Evolutionary conservation across 2,888 invertebrate species (phyloP), one percentile per base, ranked within the genome.

Genomic region (Acanthosoma haemorrhoidale): DNA sequence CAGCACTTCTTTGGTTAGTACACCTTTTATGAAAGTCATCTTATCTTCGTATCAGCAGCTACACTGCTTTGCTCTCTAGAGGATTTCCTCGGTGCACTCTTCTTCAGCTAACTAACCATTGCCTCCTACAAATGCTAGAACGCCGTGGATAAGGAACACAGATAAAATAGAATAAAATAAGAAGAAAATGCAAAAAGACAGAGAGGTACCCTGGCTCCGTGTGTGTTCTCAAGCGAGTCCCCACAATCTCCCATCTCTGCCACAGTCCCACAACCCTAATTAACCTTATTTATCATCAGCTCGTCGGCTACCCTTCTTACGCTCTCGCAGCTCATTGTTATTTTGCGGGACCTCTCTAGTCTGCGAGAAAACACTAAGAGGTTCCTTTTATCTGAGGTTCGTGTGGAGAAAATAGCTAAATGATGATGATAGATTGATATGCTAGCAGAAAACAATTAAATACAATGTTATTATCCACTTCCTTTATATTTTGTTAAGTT

Each of bases 161-260:
- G 51, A 51, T 51, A 51, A 51, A 43, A 51, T 51, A 51, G 51
- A 51, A 51, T 51, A 51, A 51, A 51, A 51, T 51, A n/a, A 51
- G 51, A n/a, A 51, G 51, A 51, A 25, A 51, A n/a, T 21, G n/a
- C 51, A 51, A 51, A 51, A 51, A 51, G 51, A 51, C 25, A 51
- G 51, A n/a, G 25, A 25, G 29, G 51, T 2, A 51, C n/a, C n/a
- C n/a, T n/a, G n/a, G 51, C 51, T 51, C 51, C 51, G 51, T 51
- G 51, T 51, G 51, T 51, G 51, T 51, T 51, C 51, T n/a, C 4
- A 25, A 3, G 51, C 13, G n/a, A n/a, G n/a, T n/a, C n/a, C n/a
- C n/a, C n/a, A 51, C 51, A 51, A 51, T 51, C 51, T 51, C 21
- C 51, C 51, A 51, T 51, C 51, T 51, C 51, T n/a, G n/a, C 25